Evolutionary conservation across 2,113 vertebrate species (phyloP).

Genomic region (Salvelinus namaycush): DNA sequence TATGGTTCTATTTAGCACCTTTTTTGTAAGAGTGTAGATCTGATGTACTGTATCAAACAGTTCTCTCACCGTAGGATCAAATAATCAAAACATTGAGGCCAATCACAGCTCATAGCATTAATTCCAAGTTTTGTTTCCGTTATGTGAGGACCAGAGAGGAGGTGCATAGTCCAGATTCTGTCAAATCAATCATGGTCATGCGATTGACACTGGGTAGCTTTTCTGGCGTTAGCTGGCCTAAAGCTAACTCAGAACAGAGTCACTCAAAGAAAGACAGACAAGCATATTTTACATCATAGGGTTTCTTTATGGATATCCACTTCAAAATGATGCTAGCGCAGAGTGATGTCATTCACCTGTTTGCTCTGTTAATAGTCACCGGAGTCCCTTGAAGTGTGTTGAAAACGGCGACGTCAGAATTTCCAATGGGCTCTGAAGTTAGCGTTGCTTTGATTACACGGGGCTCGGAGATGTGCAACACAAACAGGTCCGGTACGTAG

Average conservation of each 20-base stretch:
- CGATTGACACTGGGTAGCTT: constrained; percentile 44
- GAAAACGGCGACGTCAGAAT: constrained; percentile 60
- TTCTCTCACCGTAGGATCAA: too few relatives aligned
- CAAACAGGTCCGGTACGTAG: constrained; percentile 62
- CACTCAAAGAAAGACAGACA: constrained; percentile 1
- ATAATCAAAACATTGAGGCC: too few relatives aligned
- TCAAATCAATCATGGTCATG: constrained; percentile 59
- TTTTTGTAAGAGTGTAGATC: too few relatives aligned
- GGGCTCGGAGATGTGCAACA: constrained; percentile 56
- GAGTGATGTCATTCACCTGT: constrained; percentile 65
- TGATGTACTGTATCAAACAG: too few relatives aligned
- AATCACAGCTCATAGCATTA: constrained; percentile 43
- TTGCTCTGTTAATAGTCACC: constrained; percentile 21
- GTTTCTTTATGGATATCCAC: constrained; percentile 52
- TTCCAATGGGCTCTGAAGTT: constrained; percentile 69
- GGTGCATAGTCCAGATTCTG: constrained; percentile 43
- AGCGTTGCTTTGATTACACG: constrained; percentile 65
- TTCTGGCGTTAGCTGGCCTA: background rate
- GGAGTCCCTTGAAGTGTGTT: constrained; percentile 38
- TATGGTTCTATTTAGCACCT: too few relatives aligned
- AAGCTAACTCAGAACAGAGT: constrained; percentile 35
- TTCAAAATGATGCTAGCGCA: constrained; percentile 39
- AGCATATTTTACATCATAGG: constrained; percentile 46
- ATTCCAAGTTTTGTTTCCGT: constrained; percentile 48
- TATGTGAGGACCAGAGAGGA: constrained; percentile 42